Conservation (phyloP, 2,797 vertebrate genomes). For the Selene dorsalis region DNA sequence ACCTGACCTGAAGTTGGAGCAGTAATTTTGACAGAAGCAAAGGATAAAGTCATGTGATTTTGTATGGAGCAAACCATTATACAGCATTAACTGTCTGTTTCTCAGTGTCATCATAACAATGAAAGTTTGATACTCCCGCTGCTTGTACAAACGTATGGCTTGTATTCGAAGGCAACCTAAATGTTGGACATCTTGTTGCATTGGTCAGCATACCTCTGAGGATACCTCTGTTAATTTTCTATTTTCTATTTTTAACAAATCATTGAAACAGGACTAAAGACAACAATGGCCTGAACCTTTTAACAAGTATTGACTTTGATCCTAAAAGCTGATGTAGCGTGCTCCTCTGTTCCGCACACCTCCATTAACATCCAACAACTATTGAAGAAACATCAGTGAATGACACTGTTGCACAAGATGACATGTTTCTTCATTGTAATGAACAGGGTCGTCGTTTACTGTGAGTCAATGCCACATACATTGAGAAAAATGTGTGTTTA, state of each 20-base stretch:
- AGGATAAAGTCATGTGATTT: background rate
- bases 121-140: background rate
- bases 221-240: background rate
- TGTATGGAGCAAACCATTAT: background rate
- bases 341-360: background rate
- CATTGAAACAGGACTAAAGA: background rate
- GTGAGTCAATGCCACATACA: background rate
- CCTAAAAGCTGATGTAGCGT: background rate
- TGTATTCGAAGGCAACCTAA: no score
- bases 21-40: background rate
- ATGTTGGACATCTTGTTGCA: no score
- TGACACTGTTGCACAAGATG: background rate
- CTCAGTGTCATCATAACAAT: background rate
- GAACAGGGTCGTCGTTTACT: background rate
- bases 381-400: background rate
- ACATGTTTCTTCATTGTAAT: background rate
- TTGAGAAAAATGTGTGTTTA: background rate
- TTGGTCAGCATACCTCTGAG: no score
- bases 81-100: background rate
- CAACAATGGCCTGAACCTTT: background rate
- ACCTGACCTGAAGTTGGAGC: background rate
- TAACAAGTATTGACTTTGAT: background rate
- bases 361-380: background rate
- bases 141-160: background rate
- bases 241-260: background rate